Base-by-base conservation (phyloP, 2,113 vertebrate species). In the Indri indri region DNA sequence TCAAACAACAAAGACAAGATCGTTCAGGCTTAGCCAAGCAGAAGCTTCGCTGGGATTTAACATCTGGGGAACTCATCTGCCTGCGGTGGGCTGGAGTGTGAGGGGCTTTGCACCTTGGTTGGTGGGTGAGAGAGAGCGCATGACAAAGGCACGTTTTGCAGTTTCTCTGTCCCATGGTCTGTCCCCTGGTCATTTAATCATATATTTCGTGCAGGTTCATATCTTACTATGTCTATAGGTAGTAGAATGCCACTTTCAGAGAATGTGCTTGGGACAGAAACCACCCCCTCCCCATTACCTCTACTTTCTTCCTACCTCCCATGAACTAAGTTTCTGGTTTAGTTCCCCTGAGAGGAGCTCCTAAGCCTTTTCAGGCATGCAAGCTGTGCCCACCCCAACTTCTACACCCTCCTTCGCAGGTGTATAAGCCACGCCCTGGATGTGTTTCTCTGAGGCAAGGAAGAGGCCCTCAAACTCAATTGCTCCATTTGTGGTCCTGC, bases 251-350 rank as follows among this genome's bases (percentile, higher is more conserved):
- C 32, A 81, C 18, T 83, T 87, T 54, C 68, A n/a, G 76, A 59
- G 32, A 80, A 57, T 18, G 13, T 61, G 17, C 59, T 79, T 90
- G 63, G 70, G 70, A 45, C 34, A 80, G 61, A 96, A 93, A 65
- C 37, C 7, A 50, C 2, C 6, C 6, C 4, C 18, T 8, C 23
- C 8, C 9, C 7, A 20, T n/a, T 45, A 30, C 8, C 14, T 2
- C 7, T 8, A 32, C 68, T 22, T 86, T 32, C 22, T 32, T 17
- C 50, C 22, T n/a, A 9, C 27, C 27, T 82, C 54, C 40, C 8
- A 4, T 45, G 57, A 84, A 11, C 52, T 42, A 92, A 59, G n/a
- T 42, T 59, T 63, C 22, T 20, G 11, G 52, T 50, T 74, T 16
- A 57, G 47, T 25, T 85, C 13, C 17, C 45, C 5, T 23, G 16